phyloP scores from a whole-genome alignment of 1,140 invertebrate genomes.

The Metaphire vulgaris region DNA sequence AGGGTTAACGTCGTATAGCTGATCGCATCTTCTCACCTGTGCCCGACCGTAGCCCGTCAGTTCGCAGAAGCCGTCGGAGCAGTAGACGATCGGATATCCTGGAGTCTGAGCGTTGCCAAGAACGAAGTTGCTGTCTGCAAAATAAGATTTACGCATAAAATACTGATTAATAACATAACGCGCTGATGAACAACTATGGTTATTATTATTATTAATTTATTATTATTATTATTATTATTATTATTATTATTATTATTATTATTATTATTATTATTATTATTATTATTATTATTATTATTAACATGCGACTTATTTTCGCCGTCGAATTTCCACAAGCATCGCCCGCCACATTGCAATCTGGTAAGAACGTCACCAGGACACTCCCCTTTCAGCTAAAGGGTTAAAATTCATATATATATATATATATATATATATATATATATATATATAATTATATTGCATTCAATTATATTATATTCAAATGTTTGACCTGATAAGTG shows the following conservation, averaged over 20 bases:
- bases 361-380: too few relatives aligned
- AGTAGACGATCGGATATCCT: conserved; percentile 90
- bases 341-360: too few relatives aligned
- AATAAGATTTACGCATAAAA: background rate
- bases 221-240: conserved; percentile 1
- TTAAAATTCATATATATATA: too few relatives aligned
- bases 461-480: too few relatives aligned
- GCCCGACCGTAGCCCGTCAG: conserved; percentile 85
- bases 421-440: too few relatives aligned
- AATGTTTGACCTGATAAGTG: too few relatives aligned
- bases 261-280: background rate
- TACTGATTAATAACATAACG: conserved; percentile 16
- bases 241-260: background rate
- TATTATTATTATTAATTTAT: conserved; percentile 9
- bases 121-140: conserved; percentile 92
- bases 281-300: background rate
- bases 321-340: too few relatives aligned
- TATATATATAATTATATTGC: too few relatives aligned
- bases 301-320: too few relatives aligned
- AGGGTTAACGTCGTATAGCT: too few relatives aligned
- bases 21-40: conserved; percentile 60
- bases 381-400: too few relatives aligned
- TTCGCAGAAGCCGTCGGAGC: conserved; percentile 95
- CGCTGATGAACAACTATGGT: conserved; percentile 6
- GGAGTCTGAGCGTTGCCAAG: conserved; percentile 91